Base-by-base conservation (phyloP, 2,888 invertebrate species). In the Mesopsocus fuscifrons region DNA sequence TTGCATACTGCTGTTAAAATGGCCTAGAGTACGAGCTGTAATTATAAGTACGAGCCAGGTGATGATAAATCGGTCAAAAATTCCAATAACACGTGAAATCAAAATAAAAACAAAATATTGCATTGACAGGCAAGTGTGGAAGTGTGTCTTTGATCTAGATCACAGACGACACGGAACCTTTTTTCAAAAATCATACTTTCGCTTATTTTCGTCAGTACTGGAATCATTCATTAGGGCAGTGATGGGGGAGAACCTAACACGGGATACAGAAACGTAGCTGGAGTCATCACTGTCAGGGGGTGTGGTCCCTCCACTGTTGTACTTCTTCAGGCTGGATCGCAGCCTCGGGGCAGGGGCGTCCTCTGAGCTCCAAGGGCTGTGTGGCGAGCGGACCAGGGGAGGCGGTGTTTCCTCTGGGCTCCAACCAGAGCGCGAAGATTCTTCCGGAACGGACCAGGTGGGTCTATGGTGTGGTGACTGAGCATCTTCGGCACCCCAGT, bases 241-340 rank as follows among this genome's bases (percentile, higher is more conserved):
- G 41, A 77, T 78, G 0, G 85, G 84, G 41, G 83, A 84, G 61
- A 82, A 82, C 45, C 77, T 67, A 45, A 79, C 84, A 11, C 83
- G 66, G 31, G 75, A 73, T 47, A 72, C 72, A 6, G 88, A 88
- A 51, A 84, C 75, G 59, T 87, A 89, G 34, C 84, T 84, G 54
- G 83, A 82, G 55, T 87, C 88, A 52, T 89, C 89, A 54, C 84
- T 83, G 53, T 85, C 87, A 0, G 85, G 84, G 0, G 87, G 85
- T 4, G 87, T 84, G 1, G 83, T 81, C 15, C 84, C 82, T 40
- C 63, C 65, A 1, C 65, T 66, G 55, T 71, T 66, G 52, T 79
- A 79, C 57, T 81, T 74, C 57, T 84, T 82, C 42, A 87, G 61
- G 53, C 83, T 84, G 1, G 84, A 84, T 5, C 87, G 66, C 23